These are phyloP conservation scores for Phengaris arion DNA, from an alignment of 2,888 invertebrate species.

Conservation along the genomic window DNA sequence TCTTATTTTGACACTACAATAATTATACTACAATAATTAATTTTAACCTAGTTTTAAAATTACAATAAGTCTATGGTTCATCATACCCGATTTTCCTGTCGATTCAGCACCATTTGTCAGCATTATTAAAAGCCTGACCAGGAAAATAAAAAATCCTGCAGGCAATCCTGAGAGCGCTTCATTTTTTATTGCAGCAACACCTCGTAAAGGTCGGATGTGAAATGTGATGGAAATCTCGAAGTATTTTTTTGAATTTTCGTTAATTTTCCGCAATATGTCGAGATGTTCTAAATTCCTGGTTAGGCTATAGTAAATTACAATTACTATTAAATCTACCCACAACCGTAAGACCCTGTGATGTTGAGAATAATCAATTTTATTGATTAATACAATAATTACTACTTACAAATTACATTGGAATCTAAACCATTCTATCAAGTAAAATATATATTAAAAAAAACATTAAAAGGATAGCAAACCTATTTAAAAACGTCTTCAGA, in stretches of 20 bases:
- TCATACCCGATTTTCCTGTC: constrained; percentile 45
- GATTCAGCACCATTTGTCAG: constrained; percentile 69
- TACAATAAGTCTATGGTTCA: constrained; percentile 49
- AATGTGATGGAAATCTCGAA: not conserved
- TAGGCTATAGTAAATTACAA: not conserved
- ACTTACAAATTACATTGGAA: constrained; percentile 1
- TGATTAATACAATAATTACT: constrained; percentile 14
- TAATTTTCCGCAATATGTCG: not conserved
- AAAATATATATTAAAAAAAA: no score
- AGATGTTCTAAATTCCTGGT: not conserved
- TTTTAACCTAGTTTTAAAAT: constrained; percentile 33
- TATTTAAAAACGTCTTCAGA: no score
- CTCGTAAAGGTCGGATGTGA: not conserved
- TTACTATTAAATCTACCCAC: constrained; percentile 46
- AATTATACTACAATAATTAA: not conserved
- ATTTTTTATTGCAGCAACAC: not conserved
- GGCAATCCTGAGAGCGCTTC: no score
- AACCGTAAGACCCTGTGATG: constrained; percentile 56
- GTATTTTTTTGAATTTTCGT: not conserved
- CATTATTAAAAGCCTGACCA: constrained; percentile 41
- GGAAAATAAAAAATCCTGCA: not conserved
- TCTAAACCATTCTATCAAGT: not conserved
- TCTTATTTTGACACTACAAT: no score
- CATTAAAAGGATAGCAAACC: no score
- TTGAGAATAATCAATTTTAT: constrained; percentile 57